Base-by-base conservation (phyloP, 2,797 vertebrate species). In the Melanotaenia pygmaea region DNA sequence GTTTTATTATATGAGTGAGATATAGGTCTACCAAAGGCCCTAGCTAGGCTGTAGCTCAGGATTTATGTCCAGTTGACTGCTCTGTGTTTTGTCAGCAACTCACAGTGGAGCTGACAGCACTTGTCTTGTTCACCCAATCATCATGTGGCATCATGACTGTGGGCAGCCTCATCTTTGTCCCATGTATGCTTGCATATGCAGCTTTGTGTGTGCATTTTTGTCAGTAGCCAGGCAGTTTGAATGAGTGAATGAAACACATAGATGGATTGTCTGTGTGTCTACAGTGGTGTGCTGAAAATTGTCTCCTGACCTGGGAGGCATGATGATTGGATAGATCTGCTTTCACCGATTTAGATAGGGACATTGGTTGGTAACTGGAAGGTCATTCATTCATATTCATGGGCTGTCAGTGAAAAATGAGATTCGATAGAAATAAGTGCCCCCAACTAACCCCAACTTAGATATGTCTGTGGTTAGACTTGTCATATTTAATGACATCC, bases 81-180 rank as follows among this genome's bases (percentile, higher is more conserved):
- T 79, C 87, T 91, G 82, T 84, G 81, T 88, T 59, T 79, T 89
- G 85, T 92, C 89, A 92, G 89, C 89, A 72, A 76, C 83, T 89
- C 83, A 30, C 88, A 59, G 74, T 67, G 20, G 79, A 85, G 84
- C 82, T 79, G 85, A 90, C 90, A 86, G 86, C 81, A 70, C 85
- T 86, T 80, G 82, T 87, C 88, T 74, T 28, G 74, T 88, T 70
- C 76, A 51, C 3, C 79, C 84, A 74, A 67, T 85, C 86, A 61
- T 72, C 69, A 56, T 72, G 51, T 22, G 38, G 60, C 82, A 35
- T 87, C 61, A 82, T 71, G 69, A 83, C 61, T 71, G 76, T 65
- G 81, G 86, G 83, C 70, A 80, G 80, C 61, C 65, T 30, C 64
- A 47, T 74, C 72, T 83, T 63, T 76, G 57, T 70, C 43, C 47